Evolutionary conservation across 2,888 invertebrate genomes (phyloP), one percentile per base, ranked within the genome.

Genomic region (Eilema caniola): DNA sequence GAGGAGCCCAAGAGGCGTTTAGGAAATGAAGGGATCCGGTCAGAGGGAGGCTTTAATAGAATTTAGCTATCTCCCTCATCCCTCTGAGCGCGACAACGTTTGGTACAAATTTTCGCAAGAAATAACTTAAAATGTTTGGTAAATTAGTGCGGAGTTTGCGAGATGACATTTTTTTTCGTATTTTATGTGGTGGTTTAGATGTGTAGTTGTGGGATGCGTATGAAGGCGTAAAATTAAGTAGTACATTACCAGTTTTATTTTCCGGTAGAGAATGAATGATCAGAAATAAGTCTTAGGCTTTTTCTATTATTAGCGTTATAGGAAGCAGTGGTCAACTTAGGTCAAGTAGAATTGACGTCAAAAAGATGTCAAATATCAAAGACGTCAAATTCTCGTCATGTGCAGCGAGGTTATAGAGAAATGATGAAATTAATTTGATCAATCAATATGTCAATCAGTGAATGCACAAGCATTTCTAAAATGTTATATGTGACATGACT

Each of bases 11-110:
- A 80, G 84, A 85, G 83, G 85, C 83, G 83, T 80, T 84, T 84
- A 92, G 92, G 92, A 92, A 92, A 92, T 92, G 90, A 92, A 91
- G 86, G 87, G 87, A 90, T 92, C 92, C 92, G 90, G 90, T 83
- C 85, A 74, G 75, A 75, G 79, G 85, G 80, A 77, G 78, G 83
- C 83, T 83, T 86, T 90, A 91, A 92, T 91, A 88, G 90, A 89
- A 91, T 90, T 87, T 86, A 83, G 83, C 85, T 84, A 83, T 78
- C 74, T 76, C 77, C 69, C 69, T 72, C 67, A 47, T 71, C 72
- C 75, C 76, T 78, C 75, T 85, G 85, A 83, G 88, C 85, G 80
- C 85, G 86, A 82, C 80, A 81, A 85, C 83, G 83, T 85, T 83
- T 82, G 79, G 81, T 74, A 76, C 74, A 78, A 76, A 80, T 83